Evolutionary conservation across 2,888 invertebrate genomes (phyloP).

Genomic region (Adelognathus sp.): DNA sequence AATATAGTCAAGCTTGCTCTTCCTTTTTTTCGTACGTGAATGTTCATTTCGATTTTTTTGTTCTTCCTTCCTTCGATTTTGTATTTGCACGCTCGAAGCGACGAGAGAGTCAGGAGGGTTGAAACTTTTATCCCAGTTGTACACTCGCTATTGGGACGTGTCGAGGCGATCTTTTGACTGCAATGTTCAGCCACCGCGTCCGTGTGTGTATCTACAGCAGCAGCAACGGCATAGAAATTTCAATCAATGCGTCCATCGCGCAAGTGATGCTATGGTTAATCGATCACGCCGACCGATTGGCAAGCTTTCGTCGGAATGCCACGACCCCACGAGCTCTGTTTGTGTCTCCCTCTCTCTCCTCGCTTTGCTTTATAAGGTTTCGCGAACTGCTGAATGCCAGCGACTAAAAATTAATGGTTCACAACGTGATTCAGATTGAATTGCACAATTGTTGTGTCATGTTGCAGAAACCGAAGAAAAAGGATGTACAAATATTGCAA

Average conservation of each 20-base stretch:
- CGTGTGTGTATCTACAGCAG: background rate
- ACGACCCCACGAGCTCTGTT: slow-evolving; percentile 1
- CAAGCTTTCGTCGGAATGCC: slow-evolving; percentile 17
- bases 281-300: slow-evolving; percentile 32
- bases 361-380: background rate
- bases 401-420: background rate
- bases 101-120: slow-evolving; percentile 12
- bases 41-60: slow-evolving; percentile 26
- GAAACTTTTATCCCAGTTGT: slow-evolving; percentile 39
- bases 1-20: background rate
- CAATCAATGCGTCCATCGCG: slow-evolving; percentile 57
- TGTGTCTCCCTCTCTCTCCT: background rate
- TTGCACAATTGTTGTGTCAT: too few species aligned
- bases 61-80: slow-evolving; percentile 10
- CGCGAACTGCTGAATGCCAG: background rate
- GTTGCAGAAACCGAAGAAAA: too few species aligned
- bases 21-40: slow-evolving; percentile 13
- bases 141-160: slow-evolving; percentile 5
- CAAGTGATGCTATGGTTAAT: slow-evolving; percentile 28
- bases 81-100: slow-evolving; percentile 26
- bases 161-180: slow-evolving; percentile 56
- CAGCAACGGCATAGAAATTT: slow-evolving; percentile 52
- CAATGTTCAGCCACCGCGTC: slow-evolving; percentile 36
- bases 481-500: too few species aligned
- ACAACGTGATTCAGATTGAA: too few species aligned